phyloP scores from a whole-genome alignment of 2,113 vertebrate genomes.

The Charadrius vociferus region DNA sequence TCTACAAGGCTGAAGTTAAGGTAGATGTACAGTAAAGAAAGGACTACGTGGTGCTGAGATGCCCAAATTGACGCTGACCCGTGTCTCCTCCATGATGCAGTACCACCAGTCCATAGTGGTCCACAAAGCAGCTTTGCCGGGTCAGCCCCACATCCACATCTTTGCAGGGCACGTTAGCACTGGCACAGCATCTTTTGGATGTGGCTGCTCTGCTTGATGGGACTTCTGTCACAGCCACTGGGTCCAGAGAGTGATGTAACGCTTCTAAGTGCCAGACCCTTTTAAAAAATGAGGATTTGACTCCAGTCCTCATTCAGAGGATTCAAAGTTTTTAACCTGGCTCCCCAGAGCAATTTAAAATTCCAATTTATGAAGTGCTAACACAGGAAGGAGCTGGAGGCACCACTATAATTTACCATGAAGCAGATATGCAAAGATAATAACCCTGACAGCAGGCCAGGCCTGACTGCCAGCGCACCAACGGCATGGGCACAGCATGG shows the following conservation, averaged over 20 bases:
- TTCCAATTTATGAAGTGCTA: slow-evolving; percentile 1
- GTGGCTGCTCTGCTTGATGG: not conserved
- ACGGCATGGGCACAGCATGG: rapidly evolving
- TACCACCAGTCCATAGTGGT: not conserved
- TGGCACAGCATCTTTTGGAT: not conserved
- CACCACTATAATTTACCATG: not conserved
- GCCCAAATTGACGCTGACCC: not conserved
- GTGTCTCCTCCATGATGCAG: not conserved
- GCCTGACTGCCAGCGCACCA: not conserved
- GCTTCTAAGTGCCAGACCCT: not conserved
- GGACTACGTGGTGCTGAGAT: not conserved
- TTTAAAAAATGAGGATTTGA: not conserved
- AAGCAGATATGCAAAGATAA: not conserved
- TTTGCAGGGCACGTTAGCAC: not conserved
- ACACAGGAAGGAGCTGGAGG: not conserved
- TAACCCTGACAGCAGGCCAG: not conserved
- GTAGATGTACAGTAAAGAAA: not conserved
- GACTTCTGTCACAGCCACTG: not conserved
- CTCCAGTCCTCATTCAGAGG: not conserved
- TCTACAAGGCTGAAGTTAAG: not conserved
- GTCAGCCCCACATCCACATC: not conserved
- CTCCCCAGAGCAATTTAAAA: not conserved
- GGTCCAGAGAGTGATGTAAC: not conserved
- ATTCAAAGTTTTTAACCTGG: not conserved
- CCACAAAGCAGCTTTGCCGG: not conserved